A percentile compares a stretch with the other conserved stretches of the same genome.
phyloP scores from a whole-genome alignment of 1,140 invertebrate genomes.

The Drosophila arizonae region DNA sequence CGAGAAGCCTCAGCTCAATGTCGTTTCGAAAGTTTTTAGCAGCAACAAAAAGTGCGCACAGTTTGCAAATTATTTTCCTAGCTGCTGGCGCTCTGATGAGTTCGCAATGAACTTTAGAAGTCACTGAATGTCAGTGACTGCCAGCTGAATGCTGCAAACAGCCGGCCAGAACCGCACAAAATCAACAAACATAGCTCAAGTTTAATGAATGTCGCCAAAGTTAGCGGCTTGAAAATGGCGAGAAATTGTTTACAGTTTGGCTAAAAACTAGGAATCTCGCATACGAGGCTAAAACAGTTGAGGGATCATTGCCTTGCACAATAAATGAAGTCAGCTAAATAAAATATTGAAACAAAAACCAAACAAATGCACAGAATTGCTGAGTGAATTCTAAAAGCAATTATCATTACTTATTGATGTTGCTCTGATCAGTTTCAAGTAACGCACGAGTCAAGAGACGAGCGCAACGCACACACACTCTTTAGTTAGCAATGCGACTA shows the following conservation, averaged over 20 bases:
- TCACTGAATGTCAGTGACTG: conserved; percentile 52
- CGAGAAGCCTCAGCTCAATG: conserved; percentile 36
- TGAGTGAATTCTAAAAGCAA: neutral
- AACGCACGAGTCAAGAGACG: conserved; percentile 68
- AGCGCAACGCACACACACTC: conserved; percentile 69
- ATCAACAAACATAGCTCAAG: conserved; percentile 50
- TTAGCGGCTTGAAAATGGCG: conserved; percentile 25
- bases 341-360: no score
- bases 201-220: conserved; percentile 58
- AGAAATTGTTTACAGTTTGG: conserved; percentile 10
- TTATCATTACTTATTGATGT: conserved; percentile 29
- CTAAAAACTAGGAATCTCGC: neutral
- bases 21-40: conserved; percentile 55
- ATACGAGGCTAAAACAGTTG: neutral
- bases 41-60: conserved; percentile 37
- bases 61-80: conserved; percentile 63
- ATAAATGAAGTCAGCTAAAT: neutral
- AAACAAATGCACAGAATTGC: no score
- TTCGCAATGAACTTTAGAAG: conserved; percentile 59
- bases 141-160: conserved; percentile 16
- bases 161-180: conserved; percentile 8
- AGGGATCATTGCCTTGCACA: conserved; percentile 17
- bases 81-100: conserved; percentile 44
- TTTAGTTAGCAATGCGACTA: conserved; percentile 3
- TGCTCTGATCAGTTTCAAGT: conserved; percentile 41